phyloP scores from a whole-genome alignment of 1,140 invertebrate species.

The Nasonia vitripennis region DNA sequence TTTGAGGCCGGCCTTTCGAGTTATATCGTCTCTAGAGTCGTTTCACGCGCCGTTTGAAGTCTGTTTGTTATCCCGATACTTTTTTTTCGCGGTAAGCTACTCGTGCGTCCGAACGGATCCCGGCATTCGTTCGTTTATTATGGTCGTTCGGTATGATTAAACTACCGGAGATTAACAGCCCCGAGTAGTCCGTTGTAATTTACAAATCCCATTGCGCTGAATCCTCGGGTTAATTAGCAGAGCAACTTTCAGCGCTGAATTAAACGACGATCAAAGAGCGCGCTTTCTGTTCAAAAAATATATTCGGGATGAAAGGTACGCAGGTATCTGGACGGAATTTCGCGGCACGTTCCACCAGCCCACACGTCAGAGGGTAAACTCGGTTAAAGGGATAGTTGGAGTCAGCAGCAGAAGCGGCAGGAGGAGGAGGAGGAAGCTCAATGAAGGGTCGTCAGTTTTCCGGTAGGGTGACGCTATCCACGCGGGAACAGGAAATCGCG shows the following conservation, averaged over 20 bases:
- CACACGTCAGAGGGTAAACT: not conserved
- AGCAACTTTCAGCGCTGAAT: not conserved
- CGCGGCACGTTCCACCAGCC: not conserved
- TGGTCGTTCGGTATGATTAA: no score
- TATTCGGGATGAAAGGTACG: not conserved
- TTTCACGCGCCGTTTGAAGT: not conserved
- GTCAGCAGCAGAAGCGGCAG: not conserved
- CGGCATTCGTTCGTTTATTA: no score
- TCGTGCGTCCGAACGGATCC: no score
- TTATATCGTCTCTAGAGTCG: not conserved
- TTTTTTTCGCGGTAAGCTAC: not conserved
- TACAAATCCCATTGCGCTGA: not conserved
- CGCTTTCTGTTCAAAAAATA: no score
- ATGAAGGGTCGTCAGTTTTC: slow-evolving; percentile 43
- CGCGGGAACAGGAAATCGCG: slow-evolving; percentile 37
- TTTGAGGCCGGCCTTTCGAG: not conserved
- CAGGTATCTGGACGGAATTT: not conserved
- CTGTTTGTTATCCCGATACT: not conserved
- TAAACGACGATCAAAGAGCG: not conserved
- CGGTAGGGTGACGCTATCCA: slow-evolving; percentile 29
- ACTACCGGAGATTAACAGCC: no score
- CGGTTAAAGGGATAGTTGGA: not conserved
- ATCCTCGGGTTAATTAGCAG: not conserved
- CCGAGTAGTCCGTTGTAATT: not conserved
- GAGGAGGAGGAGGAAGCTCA: not conserved